Conservation (phyloP, 53 echinoderm and acorn worm genomes). For the Hippasteria phrygiana region DNA sequence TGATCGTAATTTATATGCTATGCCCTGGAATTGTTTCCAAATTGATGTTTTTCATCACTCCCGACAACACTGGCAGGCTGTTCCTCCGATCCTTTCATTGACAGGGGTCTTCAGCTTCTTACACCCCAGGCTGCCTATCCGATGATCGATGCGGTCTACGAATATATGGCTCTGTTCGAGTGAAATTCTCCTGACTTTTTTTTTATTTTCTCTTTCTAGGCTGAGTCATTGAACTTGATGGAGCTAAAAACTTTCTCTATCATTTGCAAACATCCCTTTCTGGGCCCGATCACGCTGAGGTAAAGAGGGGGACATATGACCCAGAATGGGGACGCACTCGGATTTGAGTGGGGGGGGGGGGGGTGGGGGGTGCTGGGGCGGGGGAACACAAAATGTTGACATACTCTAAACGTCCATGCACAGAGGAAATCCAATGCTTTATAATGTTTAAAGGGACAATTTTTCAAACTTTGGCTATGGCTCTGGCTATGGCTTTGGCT, state of each 20-base stretch:
- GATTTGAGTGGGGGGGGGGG: too few species aligned
- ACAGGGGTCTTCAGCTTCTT: background rate
- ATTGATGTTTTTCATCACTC: slow-evolving; percentile 23
- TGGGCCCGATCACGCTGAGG: background rate
- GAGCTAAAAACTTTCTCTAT: background rate
- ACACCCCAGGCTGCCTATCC: background rate
- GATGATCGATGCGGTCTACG: background rate
- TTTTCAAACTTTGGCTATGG: too few species aligned
- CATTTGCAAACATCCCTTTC: background rate
- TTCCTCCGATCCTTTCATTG: background rate
- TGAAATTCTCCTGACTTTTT: background rate
- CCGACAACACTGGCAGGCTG: slow-evolving; percentile 12
- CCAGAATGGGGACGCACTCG: background rate
- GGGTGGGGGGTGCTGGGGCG: too few species aligned
- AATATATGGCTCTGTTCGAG: background rate
- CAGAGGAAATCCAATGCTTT: too few species aligned
- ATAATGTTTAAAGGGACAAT: too few species aligned
- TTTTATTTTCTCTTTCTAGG: too few species aligned
- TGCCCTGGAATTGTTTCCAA: slow-evolving; percentile 16
- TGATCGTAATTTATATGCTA: background rate
- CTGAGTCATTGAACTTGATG: background rate
- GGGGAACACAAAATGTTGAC: too few species aligned
- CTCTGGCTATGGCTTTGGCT: too few species aligned
- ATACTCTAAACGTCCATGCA: too few species aligned
- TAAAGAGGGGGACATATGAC: background rate